Percentiles rank a stretch among this genome's conserved stretches.
Conservation (phyloP, 2,888 invertebrate genomes). For the Glyphotaelius pellucidus region DNA sequence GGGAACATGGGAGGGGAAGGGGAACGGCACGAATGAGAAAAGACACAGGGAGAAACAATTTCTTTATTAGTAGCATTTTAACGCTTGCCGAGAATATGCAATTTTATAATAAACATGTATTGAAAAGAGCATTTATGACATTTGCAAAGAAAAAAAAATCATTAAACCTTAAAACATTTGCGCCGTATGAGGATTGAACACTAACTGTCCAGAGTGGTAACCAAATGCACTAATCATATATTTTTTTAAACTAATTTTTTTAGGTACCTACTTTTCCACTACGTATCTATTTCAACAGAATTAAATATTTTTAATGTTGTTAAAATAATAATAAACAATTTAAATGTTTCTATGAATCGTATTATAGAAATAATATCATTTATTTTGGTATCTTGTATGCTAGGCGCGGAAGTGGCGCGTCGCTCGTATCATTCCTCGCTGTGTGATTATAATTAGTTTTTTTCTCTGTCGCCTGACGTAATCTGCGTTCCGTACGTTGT, state of each 20-base stretch:
- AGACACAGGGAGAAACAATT: too few species aligned
- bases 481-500: conserved; percentile 42
- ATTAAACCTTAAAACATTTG: neutral
- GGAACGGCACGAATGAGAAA: too few species aligned
- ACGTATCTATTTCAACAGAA: neutral
- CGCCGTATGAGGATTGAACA: neutral
- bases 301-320: neutral
- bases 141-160: neutral
- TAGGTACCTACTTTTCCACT: neutral
- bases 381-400: neutral
- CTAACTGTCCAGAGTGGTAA: neutral
- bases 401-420: neutral
- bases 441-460: conserved; percentile 59
- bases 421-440: neutral
- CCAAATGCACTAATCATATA: neutral
- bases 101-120: neutral
- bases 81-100: too few species aligned
- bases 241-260: neutral
- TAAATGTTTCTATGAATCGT: neutral
- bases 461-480: conserved; percentile 59
- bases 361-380: neutral
- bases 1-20: too few species aligned
- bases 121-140: neutral
- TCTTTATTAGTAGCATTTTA: too few species aligned
- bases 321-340: neutral